phyloP scores from a whole-genome alignment of 2,113 vertebrate genomes.

The Aptenodytes forsteri region DNA sequence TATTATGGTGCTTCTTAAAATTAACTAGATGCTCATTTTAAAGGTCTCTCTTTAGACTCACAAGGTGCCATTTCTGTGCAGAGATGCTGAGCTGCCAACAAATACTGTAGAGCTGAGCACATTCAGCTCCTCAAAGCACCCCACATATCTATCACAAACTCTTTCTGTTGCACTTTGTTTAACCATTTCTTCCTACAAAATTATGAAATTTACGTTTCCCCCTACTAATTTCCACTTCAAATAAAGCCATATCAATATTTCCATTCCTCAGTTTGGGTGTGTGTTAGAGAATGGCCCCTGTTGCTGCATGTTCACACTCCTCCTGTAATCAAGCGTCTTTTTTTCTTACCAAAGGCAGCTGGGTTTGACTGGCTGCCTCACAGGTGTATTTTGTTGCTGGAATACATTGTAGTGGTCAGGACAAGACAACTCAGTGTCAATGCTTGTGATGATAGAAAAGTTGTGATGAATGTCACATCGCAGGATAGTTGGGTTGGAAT shows the following conservation, averaged over 20 bases:
- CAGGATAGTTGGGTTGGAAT: accelerated
- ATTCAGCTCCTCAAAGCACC: not conserved
- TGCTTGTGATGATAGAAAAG: not conserved
- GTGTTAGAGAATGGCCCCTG: accelerated
- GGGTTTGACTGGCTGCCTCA: not conserved
- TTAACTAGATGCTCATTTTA: not conserved
- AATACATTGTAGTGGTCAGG: not conserved
- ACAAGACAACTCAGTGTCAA: accelerated
- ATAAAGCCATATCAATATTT: accelerated
- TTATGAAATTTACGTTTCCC: accelerated
- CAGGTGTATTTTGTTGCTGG: not conserved
- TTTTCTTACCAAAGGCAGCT: not conserved
- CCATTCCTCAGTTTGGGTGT: no score
- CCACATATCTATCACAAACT: accelerated
- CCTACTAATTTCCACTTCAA: not conserved
- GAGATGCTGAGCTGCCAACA: not conserved
- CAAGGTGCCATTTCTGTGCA: not conserved
- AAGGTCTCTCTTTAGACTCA: not conserved
- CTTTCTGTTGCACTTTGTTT: not conserved
- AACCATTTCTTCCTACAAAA: not conserved
- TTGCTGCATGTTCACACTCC: not conserved
- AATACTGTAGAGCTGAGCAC: not conserved
- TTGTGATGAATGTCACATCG: accelerated
- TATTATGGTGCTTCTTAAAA: not conserved
- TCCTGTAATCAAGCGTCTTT: not conserved